phyloP scores from a whole-genome alignment of 2,113 vertebrate genomes.

The Regulus satrapa region DNA sequence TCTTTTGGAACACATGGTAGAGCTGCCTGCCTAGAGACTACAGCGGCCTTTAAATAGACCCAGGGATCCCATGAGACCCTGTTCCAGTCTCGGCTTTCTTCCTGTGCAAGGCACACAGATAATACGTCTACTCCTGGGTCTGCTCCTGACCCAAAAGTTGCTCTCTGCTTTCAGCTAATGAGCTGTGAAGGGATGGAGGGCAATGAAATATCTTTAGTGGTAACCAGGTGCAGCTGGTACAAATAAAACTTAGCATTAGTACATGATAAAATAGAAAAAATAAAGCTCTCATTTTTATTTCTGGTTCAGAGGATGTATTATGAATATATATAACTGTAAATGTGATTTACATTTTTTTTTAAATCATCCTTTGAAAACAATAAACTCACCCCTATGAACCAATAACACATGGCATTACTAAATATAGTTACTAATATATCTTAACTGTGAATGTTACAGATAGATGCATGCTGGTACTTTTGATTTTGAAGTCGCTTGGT shows the following conservation, averaged over 20 bases:
- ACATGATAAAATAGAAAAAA: neutral
- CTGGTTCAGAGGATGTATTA: neutral
- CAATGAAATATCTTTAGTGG: neutral
- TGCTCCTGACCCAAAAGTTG: neutral
- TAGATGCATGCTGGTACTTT: neutral
- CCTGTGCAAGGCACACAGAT: constrained; percentile 30
- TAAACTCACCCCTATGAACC: neutral
- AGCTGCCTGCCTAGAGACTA: constrained; percentile 66
- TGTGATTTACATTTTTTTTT: neutral
- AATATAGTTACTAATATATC: neutral
- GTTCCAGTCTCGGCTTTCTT: constrained; percentile 48
- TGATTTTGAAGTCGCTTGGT: neutral
- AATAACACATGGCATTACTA: neutral
- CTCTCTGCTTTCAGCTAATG: neutral
- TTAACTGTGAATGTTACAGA: neutral
- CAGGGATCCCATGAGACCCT: neutral
- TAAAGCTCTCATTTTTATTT: neutral
- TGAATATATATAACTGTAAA: neutral
- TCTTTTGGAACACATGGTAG: neutral
- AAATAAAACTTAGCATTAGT: neutral
- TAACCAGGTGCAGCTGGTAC: neutral
- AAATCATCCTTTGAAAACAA: neutral
- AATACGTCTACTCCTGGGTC: neutral
- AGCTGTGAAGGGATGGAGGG: neutral
- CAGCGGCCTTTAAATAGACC: constrained; percentile 6